phyloP scores from a whole-genome alignment of 1,140 invertebrate species.

The Vanessa atalanta region DNA sequence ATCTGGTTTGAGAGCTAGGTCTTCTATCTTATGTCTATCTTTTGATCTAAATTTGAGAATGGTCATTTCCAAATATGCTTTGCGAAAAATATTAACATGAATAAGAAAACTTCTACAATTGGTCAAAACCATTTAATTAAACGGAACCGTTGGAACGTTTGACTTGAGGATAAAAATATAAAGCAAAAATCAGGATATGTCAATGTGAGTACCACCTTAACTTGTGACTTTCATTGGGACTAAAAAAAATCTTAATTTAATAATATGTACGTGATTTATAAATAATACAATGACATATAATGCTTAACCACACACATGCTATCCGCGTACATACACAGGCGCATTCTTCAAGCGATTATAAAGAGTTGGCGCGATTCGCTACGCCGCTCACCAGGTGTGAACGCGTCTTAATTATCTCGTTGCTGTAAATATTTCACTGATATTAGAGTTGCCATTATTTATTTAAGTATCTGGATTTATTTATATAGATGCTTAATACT shows the following conservation, averaged over 20 bases:
- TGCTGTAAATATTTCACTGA: conserved; percentile 40
- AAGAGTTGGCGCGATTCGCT: conserved; percentile 41
- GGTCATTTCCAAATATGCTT: too few species aligned
- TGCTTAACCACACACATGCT: background rate
- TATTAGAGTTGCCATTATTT: background rate
- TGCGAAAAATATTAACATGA: too few species aligned
- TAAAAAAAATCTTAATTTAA: background rate
- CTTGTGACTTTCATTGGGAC: too few species aligned
- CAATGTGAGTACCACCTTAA: too few species aligned
- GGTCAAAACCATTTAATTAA: background rate
- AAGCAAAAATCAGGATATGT: too few species aligned
- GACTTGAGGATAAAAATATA: too few species aligned
- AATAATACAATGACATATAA: background rate
- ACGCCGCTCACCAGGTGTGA: conserved; percentile 49
- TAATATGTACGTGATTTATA: background rate
- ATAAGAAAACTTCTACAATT: too few species aligned
- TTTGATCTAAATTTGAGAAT: background rate
- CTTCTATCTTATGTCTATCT: background rate
- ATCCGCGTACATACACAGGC: background rate
- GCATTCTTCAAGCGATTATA: conserved; percentile 19
- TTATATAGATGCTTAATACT: background rate
- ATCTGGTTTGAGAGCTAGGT: conserved; percentile 6
- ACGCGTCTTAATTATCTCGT: conserved; percentile 53
- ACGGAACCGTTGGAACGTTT: background rate
- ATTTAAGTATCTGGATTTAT: conserved; percentile 4